Percentiles rank a stretch among this genome's conserved stretches.
Conservation (phyloP, 2,113 vertebrate genomes). For the human (Homo sapiens) region DNA sequence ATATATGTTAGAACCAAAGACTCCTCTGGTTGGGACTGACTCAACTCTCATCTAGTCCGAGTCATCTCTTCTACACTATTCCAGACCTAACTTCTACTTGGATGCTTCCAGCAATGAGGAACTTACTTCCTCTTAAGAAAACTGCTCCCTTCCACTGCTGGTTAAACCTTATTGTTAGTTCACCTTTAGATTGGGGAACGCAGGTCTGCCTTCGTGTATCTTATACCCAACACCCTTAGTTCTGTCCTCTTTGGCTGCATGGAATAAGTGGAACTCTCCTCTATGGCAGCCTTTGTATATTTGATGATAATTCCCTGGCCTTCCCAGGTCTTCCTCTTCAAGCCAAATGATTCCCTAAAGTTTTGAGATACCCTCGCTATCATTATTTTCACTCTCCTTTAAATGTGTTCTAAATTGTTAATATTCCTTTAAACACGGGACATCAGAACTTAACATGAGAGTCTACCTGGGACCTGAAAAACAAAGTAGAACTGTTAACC, state of each 20-base stretch:
- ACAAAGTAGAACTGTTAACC: background rate
- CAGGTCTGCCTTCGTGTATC: background rate
- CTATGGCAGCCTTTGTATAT: background rate
- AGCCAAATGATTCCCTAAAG: background rate
- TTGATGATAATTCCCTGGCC: background rate
- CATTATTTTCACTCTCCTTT: background rate
- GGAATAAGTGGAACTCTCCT: background rate
- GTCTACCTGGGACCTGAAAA: background rate
- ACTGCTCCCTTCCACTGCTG: background rate
- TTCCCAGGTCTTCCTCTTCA: background rate
- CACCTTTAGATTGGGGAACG: background rate
- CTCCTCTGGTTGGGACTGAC: background rate
- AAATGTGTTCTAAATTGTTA: background rate
- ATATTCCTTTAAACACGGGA: background rate
- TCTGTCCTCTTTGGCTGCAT: background rate
- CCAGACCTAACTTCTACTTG: background rate
- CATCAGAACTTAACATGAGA: background rate
- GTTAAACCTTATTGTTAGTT: background rate
- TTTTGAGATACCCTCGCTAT: background rate
- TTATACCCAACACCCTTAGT: accelerated
- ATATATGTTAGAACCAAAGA: background rate
- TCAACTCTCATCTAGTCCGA: background rate
- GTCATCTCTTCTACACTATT: background rate
- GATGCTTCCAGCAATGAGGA: background rate
- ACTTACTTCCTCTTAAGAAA: background rate